Evolutionary conservation across 92 coral and sea anemone genomes (phyloP), one percentile per base, ranked within the genome.

Genomic region (Phenganax subtilis): DNA sequence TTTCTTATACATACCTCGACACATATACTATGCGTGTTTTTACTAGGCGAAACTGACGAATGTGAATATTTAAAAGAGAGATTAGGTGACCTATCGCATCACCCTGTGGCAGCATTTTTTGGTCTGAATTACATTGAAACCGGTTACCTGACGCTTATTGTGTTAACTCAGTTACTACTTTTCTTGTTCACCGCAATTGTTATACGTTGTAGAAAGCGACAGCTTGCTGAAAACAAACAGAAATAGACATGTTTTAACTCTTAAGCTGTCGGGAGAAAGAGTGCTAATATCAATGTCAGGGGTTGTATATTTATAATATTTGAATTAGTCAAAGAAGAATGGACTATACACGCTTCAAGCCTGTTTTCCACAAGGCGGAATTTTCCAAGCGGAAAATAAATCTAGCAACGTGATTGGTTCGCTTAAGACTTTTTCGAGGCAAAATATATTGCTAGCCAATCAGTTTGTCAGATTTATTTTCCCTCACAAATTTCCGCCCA

Each of bases 31-130:
- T 9, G 10, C 52, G 16, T 54, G 8, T 73, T 73, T 9, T 6
- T 10, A 7, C 8, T 55, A 79, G 83, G 83, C 31, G 83, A 79
- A 64, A 79, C 83, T 0, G 83, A 79, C 74, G 83, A 79, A 15
- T 79, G 83, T 20, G 83, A 79, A 62, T 79, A 79, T 56, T 62
- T 79, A 11, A 79, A 79, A 54, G 83, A 79, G 55, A 63, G 83
- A 63, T 73, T 79, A 51, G 83, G 83, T 5, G 74, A 79, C 56
- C 74, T 79, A 47, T 63, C 83, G 31, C 74, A 79, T 30, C 83
- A 79, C 53, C 83, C 83, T 7, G 25, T 79, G 74, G 83, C 83
- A 17, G 83, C 83, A 51, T 63, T 65, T 20, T 79, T 79, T 64
- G 83, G 83, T 37, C 9, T 79, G 20, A 79, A 79, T 53, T 79